Evolutionary conservation across 2,113 vertebrate species (phyloP).

Genomic region (Pan paniscus): DNA sequence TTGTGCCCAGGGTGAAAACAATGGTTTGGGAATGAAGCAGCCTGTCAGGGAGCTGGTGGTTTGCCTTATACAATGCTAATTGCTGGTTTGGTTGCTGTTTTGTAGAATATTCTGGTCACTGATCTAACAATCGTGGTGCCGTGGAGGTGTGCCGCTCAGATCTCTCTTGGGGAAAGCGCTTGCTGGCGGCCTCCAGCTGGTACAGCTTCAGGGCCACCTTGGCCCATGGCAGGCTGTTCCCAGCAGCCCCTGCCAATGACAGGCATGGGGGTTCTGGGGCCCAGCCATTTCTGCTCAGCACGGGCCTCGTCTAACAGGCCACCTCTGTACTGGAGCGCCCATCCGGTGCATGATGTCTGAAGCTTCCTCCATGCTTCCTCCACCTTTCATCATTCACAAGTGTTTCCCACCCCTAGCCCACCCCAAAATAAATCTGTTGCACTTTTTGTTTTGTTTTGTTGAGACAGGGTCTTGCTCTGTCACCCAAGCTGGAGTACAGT

Average conservation of each 20-base stretch:
- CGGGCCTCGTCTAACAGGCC: rapidly evolving
- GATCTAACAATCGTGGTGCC: rapidly evolving
- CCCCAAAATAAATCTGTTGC: not conserved
- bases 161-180: too few relatives aligned
- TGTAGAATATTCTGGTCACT: not conserved
- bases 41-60: not conserved
- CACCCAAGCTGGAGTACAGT: too few relatives aligned
- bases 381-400: not conserved
- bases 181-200: not conserved
- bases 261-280: not conserved
- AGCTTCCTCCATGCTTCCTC: not conserved
- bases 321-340: not conserved
- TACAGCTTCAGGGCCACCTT: not conserved
- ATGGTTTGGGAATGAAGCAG: not conserved
- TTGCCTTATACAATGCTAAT: not conserved
- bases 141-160: rapidly evolving
- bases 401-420: too few relatives aligned
- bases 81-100: not conserved
- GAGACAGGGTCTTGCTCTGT: too few relatives aligned
- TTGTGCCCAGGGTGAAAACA: not conserved
- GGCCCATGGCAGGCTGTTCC: rapidly evolving
- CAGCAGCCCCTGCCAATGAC: not conserved
- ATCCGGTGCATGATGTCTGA: rapidly evolving
- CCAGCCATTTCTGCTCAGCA: not conserved
- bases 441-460: too few relatives aligned